Percentiles rank a stretch among this genome's conserved stretches.
Conservation (phyloP, 2,113 vertebrate genomes). For the Craseonycteris thonglongyai region DNA sequence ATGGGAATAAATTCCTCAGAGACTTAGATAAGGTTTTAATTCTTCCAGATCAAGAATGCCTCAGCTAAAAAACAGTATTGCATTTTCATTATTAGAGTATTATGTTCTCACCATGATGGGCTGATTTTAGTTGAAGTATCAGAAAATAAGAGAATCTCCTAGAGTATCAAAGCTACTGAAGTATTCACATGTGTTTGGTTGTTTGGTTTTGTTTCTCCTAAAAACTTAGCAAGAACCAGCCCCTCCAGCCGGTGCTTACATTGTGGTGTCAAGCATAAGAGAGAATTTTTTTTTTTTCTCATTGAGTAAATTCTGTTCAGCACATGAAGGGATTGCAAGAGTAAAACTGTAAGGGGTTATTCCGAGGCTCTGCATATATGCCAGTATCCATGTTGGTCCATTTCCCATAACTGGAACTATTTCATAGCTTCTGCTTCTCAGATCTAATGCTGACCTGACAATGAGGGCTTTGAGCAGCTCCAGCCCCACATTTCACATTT, state of each 20-base stretch:
- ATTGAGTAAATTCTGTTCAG: not conserved
- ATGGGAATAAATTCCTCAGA: not conserved
- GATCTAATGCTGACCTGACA: not conserved
- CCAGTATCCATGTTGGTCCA: not conserved
- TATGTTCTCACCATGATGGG: not conserved
- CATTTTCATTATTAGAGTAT: not conserved
- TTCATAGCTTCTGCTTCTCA: not conserved
- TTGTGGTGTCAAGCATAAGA: not conserved
- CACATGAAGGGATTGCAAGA: fast-evolving
- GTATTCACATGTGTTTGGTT: not conserved
- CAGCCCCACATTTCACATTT: not conserved
- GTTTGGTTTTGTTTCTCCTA: not conserved
- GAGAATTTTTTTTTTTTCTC: not conserved
- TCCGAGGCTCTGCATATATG: not conserved
- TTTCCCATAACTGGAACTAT: not conserved
- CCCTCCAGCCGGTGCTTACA: not conserved
- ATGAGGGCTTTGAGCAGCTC: not conserved
- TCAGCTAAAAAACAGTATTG: not conserved
- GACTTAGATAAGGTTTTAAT: not conserved
- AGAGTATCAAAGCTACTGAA: not conserved
- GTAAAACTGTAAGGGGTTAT: not conserved
- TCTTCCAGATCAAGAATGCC: not conserved
- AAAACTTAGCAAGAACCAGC: not conserved
- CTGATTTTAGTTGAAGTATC: not conserved
- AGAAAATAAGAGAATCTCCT: not conserved